A percentile compares a stretch with the other conserved stretches of the same genome.
Conservation (phyloP, 2,888 invertebrate genomes). For the Trichogramma dendrolimi region DNA sequence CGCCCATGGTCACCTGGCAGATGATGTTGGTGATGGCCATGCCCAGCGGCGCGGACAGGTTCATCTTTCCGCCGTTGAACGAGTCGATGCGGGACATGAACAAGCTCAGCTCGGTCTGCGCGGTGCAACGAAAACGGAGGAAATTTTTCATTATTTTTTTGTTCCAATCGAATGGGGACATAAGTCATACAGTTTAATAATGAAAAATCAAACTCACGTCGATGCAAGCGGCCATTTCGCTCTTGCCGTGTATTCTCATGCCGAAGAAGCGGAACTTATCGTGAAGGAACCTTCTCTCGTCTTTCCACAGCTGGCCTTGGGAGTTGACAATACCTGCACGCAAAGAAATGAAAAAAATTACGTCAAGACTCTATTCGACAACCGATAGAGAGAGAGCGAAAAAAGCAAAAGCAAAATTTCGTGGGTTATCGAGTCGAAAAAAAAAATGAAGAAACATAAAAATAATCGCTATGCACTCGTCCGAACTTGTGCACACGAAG, state of each 20-base stretch:
- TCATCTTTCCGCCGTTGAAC: conserved; percentile 69
- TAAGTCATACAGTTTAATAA: too few relatives aligned
- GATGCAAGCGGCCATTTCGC: conserved; percentile 78
- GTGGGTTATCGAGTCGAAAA: too few relatives aligned
- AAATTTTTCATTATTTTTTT: background rate
- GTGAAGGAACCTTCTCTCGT: conserved; percentile 81
- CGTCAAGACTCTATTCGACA: too few relatives aligned
- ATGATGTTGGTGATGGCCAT: conserved; percentile 86
- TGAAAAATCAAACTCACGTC: conserved; percentile 59
- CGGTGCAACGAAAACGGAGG: too few relatives aligned
- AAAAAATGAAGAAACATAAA: too few relatives aligned
- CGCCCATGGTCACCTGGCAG: conserved; percentile 85
- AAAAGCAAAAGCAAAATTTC: too few relatives aligned
- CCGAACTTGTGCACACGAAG: too few relatives aligned
- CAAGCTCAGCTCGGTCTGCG: background rate
- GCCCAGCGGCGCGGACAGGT: conserved; percentile 72
- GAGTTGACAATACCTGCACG: conserved; percentile 80
- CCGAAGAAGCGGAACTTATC: conserved; percentile 81
- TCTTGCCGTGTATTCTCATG: conserved; percentile 77
- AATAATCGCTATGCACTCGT: too few relatives aligned
- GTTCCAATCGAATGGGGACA: background rate
- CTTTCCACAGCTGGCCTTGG: conserved; percentile 85
- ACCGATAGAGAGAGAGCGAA: too few relatives aligned
- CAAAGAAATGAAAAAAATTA: background rate
- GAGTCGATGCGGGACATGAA: conserved; percentile 64